phyloP scores from a whole-genome alignment of 1,140 invertebrate species.

The Drosophila bifasciata region DNA sequence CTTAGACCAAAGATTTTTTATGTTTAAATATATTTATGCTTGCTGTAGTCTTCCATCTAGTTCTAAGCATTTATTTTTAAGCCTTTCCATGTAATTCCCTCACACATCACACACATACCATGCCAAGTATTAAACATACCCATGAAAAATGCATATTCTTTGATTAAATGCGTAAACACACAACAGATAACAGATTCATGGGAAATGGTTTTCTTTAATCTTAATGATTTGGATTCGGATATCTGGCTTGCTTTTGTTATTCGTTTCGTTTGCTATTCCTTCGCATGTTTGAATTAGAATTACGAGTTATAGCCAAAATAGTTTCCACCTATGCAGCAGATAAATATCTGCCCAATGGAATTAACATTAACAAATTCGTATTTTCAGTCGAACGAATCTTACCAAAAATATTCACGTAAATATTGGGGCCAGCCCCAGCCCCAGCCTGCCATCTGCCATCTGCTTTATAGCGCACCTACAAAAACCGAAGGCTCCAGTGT shows the following conservation, averaged over 20 bases:
- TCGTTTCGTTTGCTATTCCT: constrained; percentile 4
- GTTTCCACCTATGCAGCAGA: constrained; percentile 19
- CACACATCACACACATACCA: constrained; percentile 5
- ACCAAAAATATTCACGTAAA: constrained; percentile 54
- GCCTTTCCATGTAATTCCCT: constrained; percentile 29
- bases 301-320: constrained; percentile 29
- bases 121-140: constrained; percentile 34
- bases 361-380: constrained; percentile 37
- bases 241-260: constrained; percentile 48
- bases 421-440: constrained; percentile 24
- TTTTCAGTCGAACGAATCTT: constrained; percentile 49
- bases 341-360: constrained; percentile 16
- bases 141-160: neutral
- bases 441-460: constrained; percentile 40
- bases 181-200: constrained; percentile 23
- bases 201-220: constrained; percentile 43
- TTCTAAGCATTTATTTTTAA: constrained; percentile 14
- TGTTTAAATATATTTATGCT: constrained; percentile 27
- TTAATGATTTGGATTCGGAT: constrained; percentile 22
- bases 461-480: constrained; percentile 48
- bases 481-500: constrained; percentile 32
- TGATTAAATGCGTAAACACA: constrained; percentile 42
- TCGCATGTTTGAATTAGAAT: constrained; percentile 33
- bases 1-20: constrained; percentile 30
- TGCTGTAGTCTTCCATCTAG: constrained; percentile 24